phyloP scores from a whole-genome alignment of 1,140 invertebrate genomes.

The Aethina tumida region DNA sequence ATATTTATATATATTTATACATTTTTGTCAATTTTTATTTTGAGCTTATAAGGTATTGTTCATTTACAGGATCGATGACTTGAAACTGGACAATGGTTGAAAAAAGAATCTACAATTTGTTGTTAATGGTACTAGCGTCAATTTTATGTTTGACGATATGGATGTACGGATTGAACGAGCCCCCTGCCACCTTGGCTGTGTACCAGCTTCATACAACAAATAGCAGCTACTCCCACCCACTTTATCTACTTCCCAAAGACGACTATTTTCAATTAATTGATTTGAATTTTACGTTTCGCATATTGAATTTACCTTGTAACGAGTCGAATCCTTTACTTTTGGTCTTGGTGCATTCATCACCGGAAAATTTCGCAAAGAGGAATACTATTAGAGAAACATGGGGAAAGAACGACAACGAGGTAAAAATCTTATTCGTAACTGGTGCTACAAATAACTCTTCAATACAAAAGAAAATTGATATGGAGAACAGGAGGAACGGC shows the following conservation, averaged over 20 bases:
- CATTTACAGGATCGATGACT: too few relatives aligned
- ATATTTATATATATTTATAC: too few relatives aligned
- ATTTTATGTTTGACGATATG: too few relatives aligned
- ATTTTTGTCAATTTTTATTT: too few relatives aligned
- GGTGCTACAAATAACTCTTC: conserved; percentile 42
- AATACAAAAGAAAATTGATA: conserved; percentile 40
- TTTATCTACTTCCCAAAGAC: conserved; percentile 12
- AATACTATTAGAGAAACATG: conserved; percentile 56
- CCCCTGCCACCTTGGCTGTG: too few relatives aligned
- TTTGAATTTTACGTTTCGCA: conserved; percentile 27
- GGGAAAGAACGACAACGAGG: conserved; percentile 39
- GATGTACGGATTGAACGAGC: too few relatives aligned
- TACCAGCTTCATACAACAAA: too few relatives aligned
- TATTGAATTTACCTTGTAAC: conserved; percentile 27
- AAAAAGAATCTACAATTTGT: too few relatives aligned
- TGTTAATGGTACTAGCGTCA: too few relatives aligned
- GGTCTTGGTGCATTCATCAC: conserved; percentile 59
- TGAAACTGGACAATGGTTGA: too few relatives aligned
- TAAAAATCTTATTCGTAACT: conserved; percentile 57
- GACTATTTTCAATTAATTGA: conserved; percentile 31
- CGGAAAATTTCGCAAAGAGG: conserved; percentile 49
- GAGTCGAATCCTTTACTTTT: conserved; percentile 38
- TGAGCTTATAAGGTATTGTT: too few relatives aligned
- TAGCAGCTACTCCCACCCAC: conserved; percentile 20
- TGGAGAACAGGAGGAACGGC: conserved; percentile 49